Base-by-base conservation (phyloP, 2,113 vertebrate species). In the Gorsachius goisagi region DNA sequence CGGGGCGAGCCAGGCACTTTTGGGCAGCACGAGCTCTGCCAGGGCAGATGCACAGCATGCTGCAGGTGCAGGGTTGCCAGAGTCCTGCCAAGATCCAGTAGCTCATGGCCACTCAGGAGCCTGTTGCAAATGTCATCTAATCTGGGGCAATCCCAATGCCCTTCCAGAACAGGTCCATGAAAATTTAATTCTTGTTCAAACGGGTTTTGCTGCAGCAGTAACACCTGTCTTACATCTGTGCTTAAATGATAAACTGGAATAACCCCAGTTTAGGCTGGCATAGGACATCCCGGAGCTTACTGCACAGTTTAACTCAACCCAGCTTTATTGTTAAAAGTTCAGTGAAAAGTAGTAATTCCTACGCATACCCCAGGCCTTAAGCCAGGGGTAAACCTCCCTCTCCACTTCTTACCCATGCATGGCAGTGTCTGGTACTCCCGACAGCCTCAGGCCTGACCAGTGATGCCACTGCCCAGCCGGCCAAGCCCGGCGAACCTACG, bases 11-110 rank as follows among this genome's bases (percentile, higher is more conserved):
- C 9, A 80, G 35, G 35, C 10, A 24, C 53, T 66, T 60, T 10
- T 2, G 0, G 33, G 59, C 49, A 78, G 30, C 0, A 0, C 59
- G 21, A 49, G 66, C 63, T 52, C 53, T 69, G 71, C 71, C 4
- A 1, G 47, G 74, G 47, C 58, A 82, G 30, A 88, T 9, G 9
- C 13, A 12, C 2, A 2, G 30, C 17, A 6, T 9, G 33, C 32
- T 37, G 50, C 52, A 64, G 66, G 74, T 20, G 16, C 8, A 56
- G 64, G 9, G 53, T 24, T 52, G 87, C n/a, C 28, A 45, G 32
- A 72, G 14, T 12, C 15, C 60, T 68, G 66, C 58, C 73, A 84
- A 72, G 24, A 73, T 10, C 66, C 87, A 73, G 62, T 6, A 55
- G 69, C 33, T 69, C 11, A 7, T 1, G 21, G 30, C 41, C n/a